Percentiles rank a stretch among this genome's conserved stretches.
Conservation (phyloP, 2,888 invertebrate species). For the Drosophila prostipennis region DNA sequence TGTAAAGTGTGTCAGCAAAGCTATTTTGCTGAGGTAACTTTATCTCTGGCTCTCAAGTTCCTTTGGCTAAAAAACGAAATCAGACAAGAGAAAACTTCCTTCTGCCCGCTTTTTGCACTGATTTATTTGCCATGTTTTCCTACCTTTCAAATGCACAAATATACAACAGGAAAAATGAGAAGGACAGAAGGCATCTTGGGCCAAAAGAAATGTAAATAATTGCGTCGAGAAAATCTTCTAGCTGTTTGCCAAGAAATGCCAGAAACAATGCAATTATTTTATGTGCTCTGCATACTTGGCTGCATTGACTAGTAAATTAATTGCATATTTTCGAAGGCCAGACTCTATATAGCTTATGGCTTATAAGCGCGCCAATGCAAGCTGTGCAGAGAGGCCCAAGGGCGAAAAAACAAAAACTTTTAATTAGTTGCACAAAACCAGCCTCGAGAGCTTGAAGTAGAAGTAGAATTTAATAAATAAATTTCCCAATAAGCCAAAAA, state of each 20-base stretch:
- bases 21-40: conserved; percentile 40
- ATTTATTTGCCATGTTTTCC: conserved; percentile 67
- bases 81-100: conserved; percentile 1
- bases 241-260: conserved; percentile 52
- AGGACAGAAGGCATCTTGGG: conserved; percentile 28
- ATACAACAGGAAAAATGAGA: conserved; percentile 14
- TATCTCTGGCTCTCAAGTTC: conserved; percentile 35
- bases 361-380: conserved; percentile 10
- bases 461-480: conserved; percentile 71
- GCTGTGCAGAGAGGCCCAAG: conserved; percentile 26
- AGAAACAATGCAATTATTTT: conserved; percentile 73
- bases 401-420: conserved; percentile 56
- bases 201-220: conserved; percentile 70
- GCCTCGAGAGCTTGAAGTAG: conserved; percentile 19
- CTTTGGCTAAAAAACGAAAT: conserved; percentile 17
- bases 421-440: conserved; percentile 66
- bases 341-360: conserved; percentile 50
- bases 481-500: conserved; percentile 73
- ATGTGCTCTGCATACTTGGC: conserved; percentile 57
- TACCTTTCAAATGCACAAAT: conserved; percentile 72
- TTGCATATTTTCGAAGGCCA: conserved; percentile 64
- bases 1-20: conserved; percentile 15
- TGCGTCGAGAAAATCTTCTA: conserved; percentile 47
- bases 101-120: conserved; percentile 23
- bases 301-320: conserved; percentile 64